phyloP scores from a whole-genome alignment of 1,140 invertebrate species.

The Drosophila kurseongensis region DNA sequence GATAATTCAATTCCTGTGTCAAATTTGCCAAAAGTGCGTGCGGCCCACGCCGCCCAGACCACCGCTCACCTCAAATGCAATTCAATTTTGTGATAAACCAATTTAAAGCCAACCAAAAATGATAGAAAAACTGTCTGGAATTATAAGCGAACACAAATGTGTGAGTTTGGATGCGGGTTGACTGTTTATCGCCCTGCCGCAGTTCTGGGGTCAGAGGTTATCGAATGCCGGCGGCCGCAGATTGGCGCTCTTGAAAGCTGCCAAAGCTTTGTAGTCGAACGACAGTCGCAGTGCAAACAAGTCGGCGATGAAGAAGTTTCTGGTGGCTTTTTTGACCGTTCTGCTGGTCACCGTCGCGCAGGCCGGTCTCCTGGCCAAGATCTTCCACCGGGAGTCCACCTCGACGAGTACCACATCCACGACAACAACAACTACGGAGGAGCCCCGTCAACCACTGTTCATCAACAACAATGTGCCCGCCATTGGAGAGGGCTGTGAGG shows the following conservation, averaged over 20 bases:
- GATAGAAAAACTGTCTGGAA: constrained; percentile 9
- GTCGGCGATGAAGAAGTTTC: constrained; percentile 53
- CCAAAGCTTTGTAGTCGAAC: constrained; percentile 17
- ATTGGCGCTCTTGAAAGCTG: constrained; percentile 7
- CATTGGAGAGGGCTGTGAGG: constrained; percentile 42
- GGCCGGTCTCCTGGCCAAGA: constrained; percentile 29
- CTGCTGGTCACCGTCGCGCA: constrained; percentile 14
- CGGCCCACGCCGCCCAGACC: neutral
- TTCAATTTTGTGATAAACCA: constrained; percentile 55
- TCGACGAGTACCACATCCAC: constrained; percentile 19
- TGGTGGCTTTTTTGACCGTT: constrained; percentile 6
- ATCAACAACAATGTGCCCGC: constrained; percentile 68
- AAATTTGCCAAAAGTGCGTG: constrained; percentile 53
- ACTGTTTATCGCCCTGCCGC: constrained; percentile 16
- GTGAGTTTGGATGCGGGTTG: constrained; percentile 1
- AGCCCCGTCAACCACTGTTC: constrained; percentile 26
- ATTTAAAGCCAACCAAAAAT: constrained; percentile 48
- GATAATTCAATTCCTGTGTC: constrained; percentile 70
- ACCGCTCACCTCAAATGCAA: constrained; percentile 27
- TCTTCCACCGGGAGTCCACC: constrained; percentile 37
- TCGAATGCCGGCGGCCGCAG: constrained; percentile 14
- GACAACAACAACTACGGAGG: constrained; percentile 34
- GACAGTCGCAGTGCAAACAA: constrained; percentile 23
- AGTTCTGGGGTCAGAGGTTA: constrained; percentile 38
- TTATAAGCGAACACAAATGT: constrained; percentile 1